Conservation (phyloP, 2,888 invertebrate genomes). For the Melanostoma scalare region DNA sequence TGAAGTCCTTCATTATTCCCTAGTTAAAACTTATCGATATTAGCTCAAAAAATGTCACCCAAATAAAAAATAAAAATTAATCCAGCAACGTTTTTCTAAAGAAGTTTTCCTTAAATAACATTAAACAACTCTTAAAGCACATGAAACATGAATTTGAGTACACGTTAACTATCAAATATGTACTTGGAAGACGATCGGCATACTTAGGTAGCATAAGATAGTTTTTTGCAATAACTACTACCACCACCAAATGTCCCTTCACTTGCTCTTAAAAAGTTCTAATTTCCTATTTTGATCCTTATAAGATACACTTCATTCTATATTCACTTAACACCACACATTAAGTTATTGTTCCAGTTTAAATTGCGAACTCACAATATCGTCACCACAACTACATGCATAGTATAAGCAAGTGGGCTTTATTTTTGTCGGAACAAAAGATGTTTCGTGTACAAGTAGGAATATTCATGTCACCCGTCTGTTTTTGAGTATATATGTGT, state of each 20-base stretch:
- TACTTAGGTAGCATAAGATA: neutral
- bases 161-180: too few species aligned
- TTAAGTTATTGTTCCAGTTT: constrained; percentile 45
- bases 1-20: too few species aligned
- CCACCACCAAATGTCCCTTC: constrained; percentile 17
- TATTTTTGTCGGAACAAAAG: constrained; percentile 31
- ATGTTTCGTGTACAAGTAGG: neutral
- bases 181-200: too few species aligned
- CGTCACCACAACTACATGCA: constrained; percentile 26
- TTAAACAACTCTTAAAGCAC: too few species aligned
- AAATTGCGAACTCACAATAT: constrained; percentile 23
- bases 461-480: constrained; percentile 18
- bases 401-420: constrained; percentile 15
- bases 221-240: constrained; percentile 5
- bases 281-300: constrained; percentile 32
- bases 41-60: too few species aligned
- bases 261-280: constrained; percentile 22
- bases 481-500: neutral
- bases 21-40: too few species aligned
- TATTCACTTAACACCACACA: constrained; percentile 15
- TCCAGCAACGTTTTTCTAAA: too few species aligned
- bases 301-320: constrained; percentile 38
- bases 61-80: too few species aligned
- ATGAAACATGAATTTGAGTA: too few species aligned
- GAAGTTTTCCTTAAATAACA: too few species aligned